Percentiles rank a stretch among this genome's conserved stretches.
Evolutionary conservation across 2,113 vertebrate species (phyloP).

Genomic region (Microcebus tavaratra): DNA sequence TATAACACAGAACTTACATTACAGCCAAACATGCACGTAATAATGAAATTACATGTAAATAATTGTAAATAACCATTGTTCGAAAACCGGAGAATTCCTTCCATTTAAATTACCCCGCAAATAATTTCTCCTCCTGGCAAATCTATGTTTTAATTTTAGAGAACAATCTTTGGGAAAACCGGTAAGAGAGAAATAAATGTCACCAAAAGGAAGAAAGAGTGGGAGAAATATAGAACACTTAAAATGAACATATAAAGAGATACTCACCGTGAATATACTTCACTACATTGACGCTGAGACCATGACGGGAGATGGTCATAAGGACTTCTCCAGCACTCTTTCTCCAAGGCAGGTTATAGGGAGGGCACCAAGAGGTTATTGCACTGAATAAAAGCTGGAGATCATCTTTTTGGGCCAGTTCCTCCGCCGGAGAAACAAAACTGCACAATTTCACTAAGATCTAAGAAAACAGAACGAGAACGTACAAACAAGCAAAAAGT

Average conservation of each 20-base stretch:
- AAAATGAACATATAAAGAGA: neutral
- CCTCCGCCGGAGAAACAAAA: slow-evolving; percentile 97
- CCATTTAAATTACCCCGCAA: neutral
- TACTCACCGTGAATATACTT: slow-evolving; percentile 96
- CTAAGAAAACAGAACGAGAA: slow-evolving; percentile 79
- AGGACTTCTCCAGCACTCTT: slow-evolving; percentile 98
- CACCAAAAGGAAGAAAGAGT: neutral
- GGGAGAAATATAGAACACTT: neutral
- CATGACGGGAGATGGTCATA: slow-evolving; percentile 97
- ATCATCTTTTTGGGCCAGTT: slow-evolving; percentile 98
- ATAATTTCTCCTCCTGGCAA: neutral
- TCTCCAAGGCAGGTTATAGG: slow-evolving; percentile 98
- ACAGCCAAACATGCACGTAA: neutral
- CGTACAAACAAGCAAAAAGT: neutral
- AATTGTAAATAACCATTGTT: neutral
- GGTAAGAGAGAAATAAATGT: neutral
- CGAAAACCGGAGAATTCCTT: neutral
- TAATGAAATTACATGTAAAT: neutral
- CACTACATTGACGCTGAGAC: slow-evolving; percentile 98
- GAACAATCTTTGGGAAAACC: neutral
- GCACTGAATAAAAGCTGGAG: slow-evolving; percentile 99
- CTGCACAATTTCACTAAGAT: slow-evolving; percentile 98
- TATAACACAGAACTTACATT: neutral
- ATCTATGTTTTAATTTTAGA: slow-evolving; percentile 8
- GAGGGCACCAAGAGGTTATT: slow-evolving; percentile 99